A percentile compares a stretch with the other conserved stretches of the same genome.
Conservation (phyloP, 2,888 invertebrate species). For the Agrochola lota region DNA sequence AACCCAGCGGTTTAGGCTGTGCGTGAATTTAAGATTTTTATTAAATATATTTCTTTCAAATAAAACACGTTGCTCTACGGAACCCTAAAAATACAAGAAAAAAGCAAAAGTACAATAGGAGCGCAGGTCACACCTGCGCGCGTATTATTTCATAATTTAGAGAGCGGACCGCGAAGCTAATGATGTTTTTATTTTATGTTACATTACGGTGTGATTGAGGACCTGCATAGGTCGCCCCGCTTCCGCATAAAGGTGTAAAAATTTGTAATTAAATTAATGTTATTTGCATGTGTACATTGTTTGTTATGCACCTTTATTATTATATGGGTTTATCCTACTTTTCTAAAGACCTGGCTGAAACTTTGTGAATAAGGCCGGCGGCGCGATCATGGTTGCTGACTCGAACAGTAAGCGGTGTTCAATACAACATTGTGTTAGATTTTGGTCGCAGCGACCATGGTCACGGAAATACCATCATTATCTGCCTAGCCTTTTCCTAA, state of each 20-base stretch:
- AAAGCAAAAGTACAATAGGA: constrained; percentile 66
- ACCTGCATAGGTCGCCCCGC: constrained; percentile 58
- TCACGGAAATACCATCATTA: background rate
- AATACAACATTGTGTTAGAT: too few species aligned
- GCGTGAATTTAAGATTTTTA: too few species aligned
- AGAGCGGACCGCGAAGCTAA: constrained; percentile 72
- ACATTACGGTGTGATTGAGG: constrained; percentile 73
- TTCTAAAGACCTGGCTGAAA: background rate
- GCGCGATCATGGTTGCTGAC: background rate
- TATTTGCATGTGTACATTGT: constrained; percentile 40
- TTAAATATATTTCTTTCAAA: background rate
- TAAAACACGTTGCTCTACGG: constrained; percentile 1
- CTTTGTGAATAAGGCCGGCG: background rate
- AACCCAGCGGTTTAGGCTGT: too few species aligned
- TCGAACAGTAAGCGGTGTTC: too few species aligned
- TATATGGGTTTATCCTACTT: background rate
- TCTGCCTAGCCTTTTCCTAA: too few species aligned
- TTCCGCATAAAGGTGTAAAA: constrained; percentile 59
- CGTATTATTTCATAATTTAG: constrained; percentile 83
- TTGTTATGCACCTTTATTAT: constrained; percentile 20
- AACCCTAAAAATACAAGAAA: constrained; percentile 69
- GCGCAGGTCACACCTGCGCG: constrained; percentile 78
- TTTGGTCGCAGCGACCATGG: background rate
- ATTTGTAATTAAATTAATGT: constrained; percentile 59
- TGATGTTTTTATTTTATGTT: constrained; percentile 77